Conservation (phyloP, 2,888 invertebrate genomes). For the Drosophila lacicola region DNA sequence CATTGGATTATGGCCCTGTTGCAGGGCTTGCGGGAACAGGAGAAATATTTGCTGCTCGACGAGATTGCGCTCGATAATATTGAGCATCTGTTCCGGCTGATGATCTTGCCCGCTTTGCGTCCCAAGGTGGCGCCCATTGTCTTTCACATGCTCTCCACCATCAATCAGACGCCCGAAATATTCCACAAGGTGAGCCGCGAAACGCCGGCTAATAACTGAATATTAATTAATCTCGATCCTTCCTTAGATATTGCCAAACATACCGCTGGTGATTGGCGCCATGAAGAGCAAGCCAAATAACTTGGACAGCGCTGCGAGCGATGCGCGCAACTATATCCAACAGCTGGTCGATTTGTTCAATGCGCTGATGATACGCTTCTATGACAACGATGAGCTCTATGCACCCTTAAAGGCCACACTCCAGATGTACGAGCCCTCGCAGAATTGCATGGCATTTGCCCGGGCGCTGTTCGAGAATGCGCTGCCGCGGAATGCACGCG, state of each 20-base stretch:
- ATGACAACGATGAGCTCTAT: constrained; percentile 85
- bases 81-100: constrained; percentile 86
- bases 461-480: constrained; percentile 72
- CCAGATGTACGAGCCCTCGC: constrained; percentile 85
- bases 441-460: constrained; percentile 83
- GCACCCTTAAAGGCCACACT: constrained; percentile 85
- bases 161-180: constrained; percentile 87
- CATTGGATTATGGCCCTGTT: constrained; percentile 89
- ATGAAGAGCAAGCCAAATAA: constrained; percentile 87
- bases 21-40: constrained; percentile 87
- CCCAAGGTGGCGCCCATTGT: constrained; percentile 88
- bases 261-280: constrained; percentile 86
- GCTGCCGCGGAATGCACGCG: constrained; percentile 84
- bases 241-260: constrained; percentile 81
- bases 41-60: constrained; percentile 86
- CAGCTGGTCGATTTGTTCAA: constrained; percentile 87
- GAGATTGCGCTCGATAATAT: constrained; percentile 88
- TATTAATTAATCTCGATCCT: too few species aligned
- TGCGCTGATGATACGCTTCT: constrained; percentile 86
- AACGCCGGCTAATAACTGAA: not conserved
- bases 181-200: constrained; percentile 86
- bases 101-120: constrained; percentile 87
- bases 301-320: constrained; percentile 86
- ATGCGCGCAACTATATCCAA: constrained; percentile 86
- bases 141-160: constrained; percentile 88